phyloP scores from a whole-genome alignment of 1,140 invertebrate species.

The Halesus radiatus region DNA sequence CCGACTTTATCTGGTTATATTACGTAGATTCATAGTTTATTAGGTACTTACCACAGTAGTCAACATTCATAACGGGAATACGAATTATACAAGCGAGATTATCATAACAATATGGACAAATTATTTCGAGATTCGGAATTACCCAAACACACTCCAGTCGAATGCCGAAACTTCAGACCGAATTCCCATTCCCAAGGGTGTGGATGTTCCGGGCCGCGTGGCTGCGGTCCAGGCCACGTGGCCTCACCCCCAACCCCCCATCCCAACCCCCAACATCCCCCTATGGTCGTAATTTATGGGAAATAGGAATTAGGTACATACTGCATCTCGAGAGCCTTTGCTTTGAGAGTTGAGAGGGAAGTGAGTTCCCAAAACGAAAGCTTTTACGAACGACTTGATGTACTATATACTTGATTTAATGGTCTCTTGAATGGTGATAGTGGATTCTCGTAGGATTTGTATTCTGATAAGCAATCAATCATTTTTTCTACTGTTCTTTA shows the following conservation, averaged over 20 bases:
- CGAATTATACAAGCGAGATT: too few relatives aligned
- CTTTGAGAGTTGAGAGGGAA: neutral
- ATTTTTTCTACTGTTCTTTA: too few relatives aligned
- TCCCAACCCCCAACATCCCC: neutral
- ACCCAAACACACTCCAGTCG: constrained; percentile 8
- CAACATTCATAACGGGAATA: too few relatives aligned
- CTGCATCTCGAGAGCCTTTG: constrained; percentile 42
- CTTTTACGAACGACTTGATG: neutral
- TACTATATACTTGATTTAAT: too few relatives aligned
- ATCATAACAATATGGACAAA: neutral
- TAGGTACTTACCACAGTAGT: too few relatives aligned
- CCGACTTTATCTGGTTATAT: too few relatives aligned
- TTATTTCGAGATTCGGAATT: neutral
- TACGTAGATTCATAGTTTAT: too few relatives aligned
- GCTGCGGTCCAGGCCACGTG: constrained; percentile 43
- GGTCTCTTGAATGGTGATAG: neutral
- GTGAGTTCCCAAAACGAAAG: neutral
- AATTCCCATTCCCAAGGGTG: constrained; percentile 42
- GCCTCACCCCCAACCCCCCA: constrained; percentile 6
- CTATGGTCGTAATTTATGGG: constrained; percentile 33
- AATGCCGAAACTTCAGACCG: constrained; percentile 11
- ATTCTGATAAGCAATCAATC: too few relatives aligned
- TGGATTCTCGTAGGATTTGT: neutral
- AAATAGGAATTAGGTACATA: constrained; percentile 1
- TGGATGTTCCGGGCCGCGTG: constrained; percentile 48